These are phyloP conservation scores for Drosophila santomea DNA, from an alignment of 1,140 invertebrate species.

Conservation along the genomic window DNA sequence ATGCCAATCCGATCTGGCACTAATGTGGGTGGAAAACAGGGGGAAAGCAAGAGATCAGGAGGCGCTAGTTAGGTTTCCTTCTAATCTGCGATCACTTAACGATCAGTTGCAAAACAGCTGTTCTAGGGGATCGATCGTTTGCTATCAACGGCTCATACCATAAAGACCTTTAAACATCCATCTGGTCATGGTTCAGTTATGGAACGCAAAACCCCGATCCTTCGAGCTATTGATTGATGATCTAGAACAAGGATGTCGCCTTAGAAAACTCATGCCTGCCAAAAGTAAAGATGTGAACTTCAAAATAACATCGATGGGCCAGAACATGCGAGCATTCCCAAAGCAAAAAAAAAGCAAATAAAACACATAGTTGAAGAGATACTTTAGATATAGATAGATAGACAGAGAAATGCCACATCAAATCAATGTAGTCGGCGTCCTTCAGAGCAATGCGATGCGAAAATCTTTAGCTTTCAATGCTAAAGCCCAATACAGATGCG, in stretches of 20 bases:
- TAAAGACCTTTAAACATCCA: background rate
- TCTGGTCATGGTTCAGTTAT: background rate
- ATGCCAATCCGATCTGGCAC: slow-evolving; percentile 78
- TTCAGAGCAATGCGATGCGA: slow-evolving; percentile 71
- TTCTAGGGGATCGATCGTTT: slow-evolving; percentile 13
- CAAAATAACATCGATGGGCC: slow-evolving; percentile 52
- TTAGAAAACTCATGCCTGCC: slow-evolving; percentile 42
- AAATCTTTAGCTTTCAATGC: slow-evolving; percentile 71
- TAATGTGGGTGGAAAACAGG: slow-evolving; percentile 20
- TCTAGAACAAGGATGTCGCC: slow-evolving; percentile 16
- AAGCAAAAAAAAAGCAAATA: slow-evolving; percentile 2
- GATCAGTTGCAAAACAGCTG: slow-evolving; percentile 40
- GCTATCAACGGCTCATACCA: background rate
- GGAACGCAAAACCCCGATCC: slow-evolving; percentile 20
- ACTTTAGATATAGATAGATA: slow-evolving; percentile 58
- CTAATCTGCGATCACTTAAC: slow-evolving; percentile 44
- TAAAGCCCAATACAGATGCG: slow-evolving; percentile 38
- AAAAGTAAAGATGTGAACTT: slow-evolving; percentile 61
- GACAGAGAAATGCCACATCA: slow-evolving; percentile 59
- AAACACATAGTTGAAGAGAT: slow-evolving; percentile 31
- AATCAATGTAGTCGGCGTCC: slow-evolving; percentile 70
- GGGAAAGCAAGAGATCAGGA: slow-evolving; percentile 7
- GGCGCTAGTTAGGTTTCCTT: slow-evolving; percentile 24
- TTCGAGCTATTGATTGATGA: slow-evolving; percentile 26
- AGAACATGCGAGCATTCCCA: slow-evolving; percentile 37